Percentiles rank a stretch among this genome's conserved stretches.
Evolutionary conservation across 2,113 vertebrate species (phyloP).

Genomic region (Aix galericulata): DNA sequence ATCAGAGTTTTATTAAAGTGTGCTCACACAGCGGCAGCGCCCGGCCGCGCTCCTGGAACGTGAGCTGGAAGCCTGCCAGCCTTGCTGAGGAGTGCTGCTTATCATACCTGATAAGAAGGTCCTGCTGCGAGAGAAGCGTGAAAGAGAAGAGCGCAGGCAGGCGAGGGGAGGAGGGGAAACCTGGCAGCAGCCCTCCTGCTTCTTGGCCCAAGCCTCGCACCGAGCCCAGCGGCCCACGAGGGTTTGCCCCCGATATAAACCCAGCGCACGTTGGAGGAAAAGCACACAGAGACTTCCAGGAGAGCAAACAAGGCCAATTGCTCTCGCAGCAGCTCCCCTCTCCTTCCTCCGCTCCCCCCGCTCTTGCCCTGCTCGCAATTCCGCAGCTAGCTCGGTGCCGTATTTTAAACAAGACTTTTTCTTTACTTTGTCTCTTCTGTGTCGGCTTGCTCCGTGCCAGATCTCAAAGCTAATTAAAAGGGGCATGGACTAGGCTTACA

Average conservation of each 20-base stretch:
- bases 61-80: conserved; percentile 58
- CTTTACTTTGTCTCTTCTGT: conserved; percentile 50
- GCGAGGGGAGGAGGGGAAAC: not conserved
- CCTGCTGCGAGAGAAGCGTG: not conserved
- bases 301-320: conserved; percentile 23
- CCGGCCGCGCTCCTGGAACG: not conserved
- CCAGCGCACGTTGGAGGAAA: conserved; percentile 5
- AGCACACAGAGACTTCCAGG: conserved; percentile 31
- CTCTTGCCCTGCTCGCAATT: not conserved
- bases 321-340: not conserved
- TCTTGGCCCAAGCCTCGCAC: not conserved
- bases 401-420: conserved; percentile 55
- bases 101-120: conserved; percentile 48
- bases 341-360: not conserved
- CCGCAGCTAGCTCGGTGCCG: not conserved
- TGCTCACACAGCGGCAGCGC: conserved; percentile 2
- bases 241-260: conserved; percentile 39
- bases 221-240: not conserved
- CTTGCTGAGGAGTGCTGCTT: conserved; percentile 7
- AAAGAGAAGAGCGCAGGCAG: not conserved
- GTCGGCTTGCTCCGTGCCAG: conserved; percentile 23
- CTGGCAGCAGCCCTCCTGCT: not conserved
- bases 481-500: conserved; percentile 28
- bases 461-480: conserved; percentile 74
- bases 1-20: conserved; percentile 61